A percentile compares a stretch with the other conserved stretches of the same genome.
Evolutionary conservation across 2,797 vertebrate genomes (phyloP).

Genomic region (Premnoplex brunnescens): DNA sequence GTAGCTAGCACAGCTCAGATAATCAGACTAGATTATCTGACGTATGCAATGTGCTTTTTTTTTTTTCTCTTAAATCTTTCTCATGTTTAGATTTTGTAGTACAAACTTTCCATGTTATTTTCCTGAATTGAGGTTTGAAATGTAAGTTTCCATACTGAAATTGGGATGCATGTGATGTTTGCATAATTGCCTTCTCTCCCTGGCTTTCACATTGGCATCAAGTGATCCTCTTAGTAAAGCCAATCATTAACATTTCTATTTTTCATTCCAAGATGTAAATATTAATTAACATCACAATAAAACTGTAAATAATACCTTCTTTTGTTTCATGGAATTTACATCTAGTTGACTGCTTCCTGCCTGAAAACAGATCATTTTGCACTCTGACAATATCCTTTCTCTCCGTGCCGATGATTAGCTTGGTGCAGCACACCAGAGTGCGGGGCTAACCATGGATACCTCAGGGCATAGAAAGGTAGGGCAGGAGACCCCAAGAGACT

Average conservation of each 20-base stretch:
- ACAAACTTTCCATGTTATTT: conserved; percentile 84
- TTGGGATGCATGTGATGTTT: conserved; percentile 97
- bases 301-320: conserved; percentile 75
- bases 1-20: conserved; percentile 99
- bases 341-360: conserved; percentile 82
- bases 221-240: conserved; percentile 92
- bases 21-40: conserved; percentile 99
- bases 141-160: conserved; percentile 94
- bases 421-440: conserved; percentile 56
- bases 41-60: conserved; percentile 95
- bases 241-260: conserved; percentile 77
- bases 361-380: conserved; percentile 82
- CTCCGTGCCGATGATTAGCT: conserved; percentile 68
- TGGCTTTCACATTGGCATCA: conserved; percentile 89
- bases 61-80: conserved; percentile 89
- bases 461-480: conserved; percentile 52
- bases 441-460: conserved; percentile 47
- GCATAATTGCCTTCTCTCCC: conserved; percentile 99
- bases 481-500: conserved; percentile 12
- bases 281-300: conserved; percentile 77
- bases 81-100: conserved; percentile 98
- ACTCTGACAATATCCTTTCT: conserved; percentile 74
- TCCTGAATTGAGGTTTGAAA: conserved; percentile 89
- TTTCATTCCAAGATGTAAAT: conserved; percentile 77
- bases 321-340: conserved; percentile 79